Evolutionary conservation across 2,113 vertebrate genomes (phyloP), one percentile per base, ranked within the genome.

Genomic region (Atherinomorus stipes): DNA sequence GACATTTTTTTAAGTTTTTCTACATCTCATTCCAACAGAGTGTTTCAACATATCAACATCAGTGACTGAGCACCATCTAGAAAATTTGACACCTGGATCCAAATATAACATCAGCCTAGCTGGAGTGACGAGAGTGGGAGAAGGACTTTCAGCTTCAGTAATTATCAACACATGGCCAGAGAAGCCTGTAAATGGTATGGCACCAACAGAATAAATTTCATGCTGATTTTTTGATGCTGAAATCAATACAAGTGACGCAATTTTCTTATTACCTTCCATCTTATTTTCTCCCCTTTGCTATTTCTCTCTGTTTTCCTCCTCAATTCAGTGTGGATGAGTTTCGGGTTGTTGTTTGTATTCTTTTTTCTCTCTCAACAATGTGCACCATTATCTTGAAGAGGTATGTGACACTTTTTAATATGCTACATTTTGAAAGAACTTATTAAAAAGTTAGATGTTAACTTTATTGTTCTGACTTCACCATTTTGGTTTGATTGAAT

Each of bases 31-130:
- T 74, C 81, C 2, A 21, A 44, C 64, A 89, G 90, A 71, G 37
- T 91, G 86, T 21, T 1, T 42, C 18, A 88, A 86, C 11, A 64
- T 92, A 56, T 44, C 85, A 15, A 28, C 64, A 9, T 88, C 71
- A 31, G 1, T 70, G 19, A 65, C 23, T 0, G 34, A 57, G 16
- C 45, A 87, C 65, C 52, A 0, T 11, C 58, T 93, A 49, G 45
- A 70, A 59, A 80, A 90, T 19, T 60, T 93, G 68, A 78, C 38
- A 0, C 69, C 88, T 0, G 81, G 42, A 23, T 15, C 75, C 1
- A 81, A 63, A 25, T 93, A 93, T 66, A 81, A 72, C 31, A 63
- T 92, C 66, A 84, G 42, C 26, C 51, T 92, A n/a, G 80, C 72
- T 0, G 92, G 74, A 60, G 84, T 78, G 40, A 92, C 91, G 3